Evolutionary conservation across 2,888 invertebrate genomes (phyloP), one percentile per base, ranked within the genome.

Genomic region (Bellardia pandia): DNA sequence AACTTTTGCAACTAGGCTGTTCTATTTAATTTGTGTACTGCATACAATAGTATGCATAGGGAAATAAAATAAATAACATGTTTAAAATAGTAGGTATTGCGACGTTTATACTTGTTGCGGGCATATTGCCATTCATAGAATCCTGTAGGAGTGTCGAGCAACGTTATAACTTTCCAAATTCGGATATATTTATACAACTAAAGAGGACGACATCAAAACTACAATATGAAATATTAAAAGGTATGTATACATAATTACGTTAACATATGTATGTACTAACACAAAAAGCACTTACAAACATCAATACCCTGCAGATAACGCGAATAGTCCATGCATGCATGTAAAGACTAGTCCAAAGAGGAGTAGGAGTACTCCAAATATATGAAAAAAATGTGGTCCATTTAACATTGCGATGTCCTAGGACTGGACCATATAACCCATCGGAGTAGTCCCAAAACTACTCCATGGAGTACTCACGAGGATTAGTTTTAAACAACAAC

Each of bases 141-240:
- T 88, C 89, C 37, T 92, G 93, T 45, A 88, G 88, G 77, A 89
- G 88, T 69, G 89, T 91, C n/a, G 91, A 91, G 48, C 92, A 91
- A 85, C 90, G 90, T 4, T 90, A 90, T 53, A 89, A 91, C 84
- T 93, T 93, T 78, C 89, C 89, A 2, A 92, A 91, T 74, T 91
- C 91, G 14, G 90, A 92, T 84, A 85, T 93, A 62, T 91, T 90
- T 33, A 58, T 93, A 45, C 88, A 90, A 58, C 69, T 93, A 40
- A 85, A 90, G 1, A 92, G 91, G 16, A 90, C 91, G 0, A 51
- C 88, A 51, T 37, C 69, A 0, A 92, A 92, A 81, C 84, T 92
- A n/a, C 90, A 92, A 62, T 93, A 92, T 62, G 90, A 92, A 72
- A 84, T 93, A 68, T 90, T 92, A 90, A 92, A 90, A 89, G 93